Conservation (phyloP, 2,113 vertebrate species). For the pig (Sus scrofa) region DNA sequence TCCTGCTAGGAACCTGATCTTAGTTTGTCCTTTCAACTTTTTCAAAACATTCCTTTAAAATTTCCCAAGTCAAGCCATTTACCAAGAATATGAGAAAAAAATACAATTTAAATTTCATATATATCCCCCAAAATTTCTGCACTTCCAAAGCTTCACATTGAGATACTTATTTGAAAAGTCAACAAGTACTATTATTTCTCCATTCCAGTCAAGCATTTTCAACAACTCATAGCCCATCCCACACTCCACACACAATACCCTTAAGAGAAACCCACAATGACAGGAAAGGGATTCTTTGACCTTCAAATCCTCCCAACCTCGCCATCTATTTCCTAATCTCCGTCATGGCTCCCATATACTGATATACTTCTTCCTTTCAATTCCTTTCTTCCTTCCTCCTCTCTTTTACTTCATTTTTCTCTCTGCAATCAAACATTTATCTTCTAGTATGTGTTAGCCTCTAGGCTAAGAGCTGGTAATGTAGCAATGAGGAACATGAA, state of each 20-base stretch:
- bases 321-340: background rate
- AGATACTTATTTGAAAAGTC: background rate
- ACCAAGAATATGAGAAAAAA: constrained; percentile 6
- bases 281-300: background rate
- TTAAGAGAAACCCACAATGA: background rate
- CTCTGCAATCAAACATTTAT: background rate
- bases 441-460: background rate
- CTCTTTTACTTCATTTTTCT: background rate
- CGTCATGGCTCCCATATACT: accelerated
- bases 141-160: background rate
- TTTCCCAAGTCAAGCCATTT: background rate
- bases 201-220: background rate
- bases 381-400: background rate
- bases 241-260: background rate
- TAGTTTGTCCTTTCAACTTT: background rate
- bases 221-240: background rate
- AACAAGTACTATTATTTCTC: background rate
- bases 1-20: background rate
- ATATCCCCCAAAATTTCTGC: background rate
- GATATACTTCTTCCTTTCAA: background rate
- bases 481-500: background rate
- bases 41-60: background rate
- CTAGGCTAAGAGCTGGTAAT: background rate
- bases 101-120: background rate
- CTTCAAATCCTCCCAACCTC: background rate